Conservation (phyloP, 30 jellyfish, hydroid and myxozoan genomes). For the Turritopsis dohrnii region DNA sequence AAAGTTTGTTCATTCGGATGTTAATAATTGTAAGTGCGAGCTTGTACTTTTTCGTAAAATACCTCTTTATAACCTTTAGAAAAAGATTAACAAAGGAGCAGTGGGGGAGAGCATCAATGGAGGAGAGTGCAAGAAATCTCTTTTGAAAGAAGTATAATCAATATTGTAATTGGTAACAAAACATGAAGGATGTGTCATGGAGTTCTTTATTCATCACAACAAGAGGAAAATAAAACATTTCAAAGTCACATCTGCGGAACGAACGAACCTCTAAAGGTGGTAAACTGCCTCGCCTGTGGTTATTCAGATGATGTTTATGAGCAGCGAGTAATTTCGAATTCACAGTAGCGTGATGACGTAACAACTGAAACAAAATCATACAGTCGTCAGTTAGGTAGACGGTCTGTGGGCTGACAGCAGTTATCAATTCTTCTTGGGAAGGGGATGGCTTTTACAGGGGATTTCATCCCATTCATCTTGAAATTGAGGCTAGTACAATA, state of each 20-base stretch:
- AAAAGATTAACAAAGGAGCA: too few relatives aligned
- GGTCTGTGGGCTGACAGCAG: too few relatives aligned
- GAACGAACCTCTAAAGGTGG: slow-evolving; percentile 11
- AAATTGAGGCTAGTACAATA: too few relatives aligned
- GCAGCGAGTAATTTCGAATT: background rate
- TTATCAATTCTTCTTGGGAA: too few relatives aligned
- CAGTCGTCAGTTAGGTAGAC: too few relatives aligned
- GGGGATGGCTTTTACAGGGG: too few relatives aligned
- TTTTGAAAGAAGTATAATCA: background rate
- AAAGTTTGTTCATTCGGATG: background rate
- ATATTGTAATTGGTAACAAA: background rate
- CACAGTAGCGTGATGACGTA: background rate
- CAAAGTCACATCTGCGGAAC: too few relatives aligned
- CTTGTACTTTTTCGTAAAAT: background rate
- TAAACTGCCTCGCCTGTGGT: background rate
- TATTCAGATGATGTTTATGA: background rate
- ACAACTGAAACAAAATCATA: background rate
- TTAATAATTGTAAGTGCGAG: too few relatives aligned
- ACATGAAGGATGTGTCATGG: background rate
- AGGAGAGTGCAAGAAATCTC: background rate
- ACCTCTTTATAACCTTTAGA: too few relatives aligned
- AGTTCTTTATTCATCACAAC: background rate
- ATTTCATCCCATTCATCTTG: too few relatives aligned
- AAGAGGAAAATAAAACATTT: background rate
- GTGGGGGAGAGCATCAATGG: background rate